Evolutionary conservation across 2,888 invertebrate species (phyloP).

Genomic region (Cheilosia soror): DNA sequence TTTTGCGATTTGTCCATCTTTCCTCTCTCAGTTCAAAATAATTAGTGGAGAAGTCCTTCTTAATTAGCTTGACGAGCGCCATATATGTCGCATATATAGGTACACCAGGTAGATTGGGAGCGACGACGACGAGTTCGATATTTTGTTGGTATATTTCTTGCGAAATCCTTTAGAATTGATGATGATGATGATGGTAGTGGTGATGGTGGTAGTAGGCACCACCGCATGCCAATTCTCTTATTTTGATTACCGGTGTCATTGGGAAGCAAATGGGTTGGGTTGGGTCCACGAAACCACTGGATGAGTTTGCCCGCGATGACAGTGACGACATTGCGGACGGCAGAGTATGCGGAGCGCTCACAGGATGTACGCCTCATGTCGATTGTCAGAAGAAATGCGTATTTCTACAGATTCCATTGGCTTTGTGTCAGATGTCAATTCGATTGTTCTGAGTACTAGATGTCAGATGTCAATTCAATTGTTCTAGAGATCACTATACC

Average conservation of each 20-base stretch:
- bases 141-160: constrained; percentile 46
- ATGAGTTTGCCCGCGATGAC: constrained; percentile 18
- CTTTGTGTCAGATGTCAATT: constrained; percentile 34
- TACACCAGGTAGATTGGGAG: constrained; percentile 5
- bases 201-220: constrained; percentile 2
- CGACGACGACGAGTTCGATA: constrained; percentile 25
- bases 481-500: neutral
- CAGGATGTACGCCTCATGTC: constrained; percentile 43
- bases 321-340: constrained; percentile 20
- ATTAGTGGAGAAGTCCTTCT: constrained; percentile 75
- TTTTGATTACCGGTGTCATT: constrained; percentile 56
- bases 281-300: constrained; percentile 37
- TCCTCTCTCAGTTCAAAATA: constrained; percentile 74
- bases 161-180: constrained; percentile 49
- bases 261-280: constrained; percentile 54
- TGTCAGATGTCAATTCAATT: neutral
- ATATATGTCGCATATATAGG: constrained; percentile 61
- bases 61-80: constrained; percentile 76
- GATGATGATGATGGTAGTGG: constrained; percentile 2
- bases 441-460: constrained; percentile 14
- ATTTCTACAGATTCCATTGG: constrained; percentile 31
- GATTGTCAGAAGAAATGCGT: constrained; percentile 49
- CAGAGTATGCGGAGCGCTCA: constrained; percentile 1
- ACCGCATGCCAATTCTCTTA: constrained; percentile 36
- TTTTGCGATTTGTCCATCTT: constrained; percentile 72